Percentiles rank a stretch among this genome's conserved stretches.
These are phyloP conservation scores for Malacosoma neustria DNA, from an alignment of 2,888 invertebrate species.

Conservation along the genomic window DNA sequence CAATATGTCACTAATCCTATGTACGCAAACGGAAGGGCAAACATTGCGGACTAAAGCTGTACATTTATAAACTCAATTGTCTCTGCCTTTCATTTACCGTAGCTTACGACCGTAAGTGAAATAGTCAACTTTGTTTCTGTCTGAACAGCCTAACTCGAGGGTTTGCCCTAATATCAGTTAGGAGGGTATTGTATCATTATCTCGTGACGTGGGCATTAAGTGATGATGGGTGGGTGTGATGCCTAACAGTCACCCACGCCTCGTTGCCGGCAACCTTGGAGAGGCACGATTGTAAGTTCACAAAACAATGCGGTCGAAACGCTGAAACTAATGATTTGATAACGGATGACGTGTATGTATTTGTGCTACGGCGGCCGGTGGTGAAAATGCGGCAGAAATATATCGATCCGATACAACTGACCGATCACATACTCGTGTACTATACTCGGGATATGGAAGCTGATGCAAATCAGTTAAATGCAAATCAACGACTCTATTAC, in stretches of 20 bases:
- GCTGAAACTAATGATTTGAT: conserved; percentile 21
- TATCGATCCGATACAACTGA: conserved; percentile 56
- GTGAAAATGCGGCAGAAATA: conserved; percentile 62
- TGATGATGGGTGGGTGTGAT: conserved; percentile 14
- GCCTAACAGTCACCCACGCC: conserved; percentile 22
- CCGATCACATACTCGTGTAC: no score
- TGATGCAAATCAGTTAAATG: no score
- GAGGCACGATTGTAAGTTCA: conserved; percentile 18
- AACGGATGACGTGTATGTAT: neutral
- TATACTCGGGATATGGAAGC: no score
- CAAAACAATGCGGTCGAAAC: conserved; percentile 25
- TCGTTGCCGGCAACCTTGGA: conserved; percentile 28
- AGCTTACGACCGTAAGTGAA: conserved; percentile 23
- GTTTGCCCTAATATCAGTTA: conserved; percentile 5
- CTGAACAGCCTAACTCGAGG: conserved; percentile 13
- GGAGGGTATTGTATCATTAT: conserved; percentile 13
- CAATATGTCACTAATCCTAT: conserved; percentile 10
- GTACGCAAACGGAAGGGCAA: conserved; percentile 10
- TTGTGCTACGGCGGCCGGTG: conserved; percentile 27
- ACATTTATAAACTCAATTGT: conserved; percentile 35
- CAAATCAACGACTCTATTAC: no score
- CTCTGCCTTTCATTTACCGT: conserved; percentile 21
- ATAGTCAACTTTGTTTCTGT: conserved; percentile 31
- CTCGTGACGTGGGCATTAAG: conserved; percentile 12
- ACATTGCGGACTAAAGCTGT: neutral